These are phyloP conservation scores for Drosophila rufa DNA, from an alignment of 1,140 invertebrate genomes.

Conservation along the genomic window DNA sequence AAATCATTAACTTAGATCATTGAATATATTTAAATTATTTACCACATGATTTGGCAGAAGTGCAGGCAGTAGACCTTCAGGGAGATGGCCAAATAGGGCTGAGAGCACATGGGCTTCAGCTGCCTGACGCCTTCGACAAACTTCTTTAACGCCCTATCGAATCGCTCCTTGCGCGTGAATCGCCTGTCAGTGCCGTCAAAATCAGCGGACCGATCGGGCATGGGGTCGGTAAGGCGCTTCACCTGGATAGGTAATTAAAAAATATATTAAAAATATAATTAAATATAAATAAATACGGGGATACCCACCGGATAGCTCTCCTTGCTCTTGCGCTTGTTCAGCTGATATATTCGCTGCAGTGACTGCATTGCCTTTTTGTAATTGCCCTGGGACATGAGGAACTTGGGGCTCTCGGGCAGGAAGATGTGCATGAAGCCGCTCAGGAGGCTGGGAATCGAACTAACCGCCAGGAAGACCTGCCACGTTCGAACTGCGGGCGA, in stretches of 20 bases:
- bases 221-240: conserved; percentile 44
- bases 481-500: conserved; percentile 88
- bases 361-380: conserved; percentile 87
- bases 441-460: conserved; percentile 88
- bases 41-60: conserved; percentile 73
- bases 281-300: not conserved
- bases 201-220: conserved; percentile 33
- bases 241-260: conserved; percentile 24
- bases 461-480: conserved; percentile 90
- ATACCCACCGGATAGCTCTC: conserved; percentile 88
- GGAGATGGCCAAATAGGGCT: conserved; percentile 58
- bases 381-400: conserved; percentile 90
- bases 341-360: conserved; percentile 55
- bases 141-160: conserved; percentile 16
- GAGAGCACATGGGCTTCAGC: conserved; percentile 64
- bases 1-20: not conserved
- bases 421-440: conserved; percentile 88
- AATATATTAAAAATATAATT: not conserved
- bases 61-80: conserved; percentile 60
- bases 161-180: conserved; percentile 6
- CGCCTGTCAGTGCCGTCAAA: not conserved
- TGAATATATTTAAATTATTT: not conserved
- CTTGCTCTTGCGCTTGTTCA: conserved; percentile 88
- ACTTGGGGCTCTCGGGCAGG: conserved; percentile 93
- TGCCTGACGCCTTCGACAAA: conserved; percentile 49